phyloP scores from a whole-genome alignment of 2,113 vertebrate genomes.

The Oreochromis niloticus region DNA sequence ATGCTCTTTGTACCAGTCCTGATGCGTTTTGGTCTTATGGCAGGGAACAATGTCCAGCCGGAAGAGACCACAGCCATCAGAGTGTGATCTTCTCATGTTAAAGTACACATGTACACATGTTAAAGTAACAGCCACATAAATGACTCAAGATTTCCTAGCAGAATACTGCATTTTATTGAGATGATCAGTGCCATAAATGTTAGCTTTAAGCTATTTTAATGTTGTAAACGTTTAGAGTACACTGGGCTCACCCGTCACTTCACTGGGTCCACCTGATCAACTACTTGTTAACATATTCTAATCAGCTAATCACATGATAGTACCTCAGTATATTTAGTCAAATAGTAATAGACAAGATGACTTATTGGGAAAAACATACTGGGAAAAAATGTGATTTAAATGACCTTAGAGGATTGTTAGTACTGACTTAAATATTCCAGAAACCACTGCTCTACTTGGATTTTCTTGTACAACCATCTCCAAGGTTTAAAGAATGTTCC shows the following conservation, averaged over 20 bases:
- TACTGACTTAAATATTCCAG: neutral
- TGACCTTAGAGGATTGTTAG: neutral
- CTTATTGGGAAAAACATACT: neutral
- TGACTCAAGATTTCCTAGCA: neutral
- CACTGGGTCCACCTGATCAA: neutral
- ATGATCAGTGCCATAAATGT: neutral
- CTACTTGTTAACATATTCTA: neutral
- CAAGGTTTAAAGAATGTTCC: neutral
- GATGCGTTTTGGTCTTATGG: neutral
- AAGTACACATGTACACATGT: neutral
- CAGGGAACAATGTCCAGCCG: fast-evolving
- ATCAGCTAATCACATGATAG: neutral
- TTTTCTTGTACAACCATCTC: neutral
- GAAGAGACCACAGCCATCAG: fast-evolving
- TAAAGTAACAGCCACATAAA: neutral
- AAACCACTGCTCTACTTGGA: neutral
- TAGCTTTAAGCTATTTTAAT: neutral
- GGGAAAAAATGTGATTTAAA: neutral
- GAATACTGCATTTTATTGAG: neutral
- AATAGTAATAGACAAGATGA: neutral
- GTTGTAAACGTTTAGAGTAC: fast-evolving
- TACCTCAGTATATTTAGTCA: neutral
- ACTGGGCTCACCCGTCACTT: fast-evolving
- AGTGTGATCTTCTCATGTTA: fast-evolving
- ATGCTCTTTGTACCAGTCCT: neutral